These are phyloP conservation scores for Centropus unirufus DNA, from an alignment of 2,113 vertebrate species.

Conservation along the genomic window DNA sequence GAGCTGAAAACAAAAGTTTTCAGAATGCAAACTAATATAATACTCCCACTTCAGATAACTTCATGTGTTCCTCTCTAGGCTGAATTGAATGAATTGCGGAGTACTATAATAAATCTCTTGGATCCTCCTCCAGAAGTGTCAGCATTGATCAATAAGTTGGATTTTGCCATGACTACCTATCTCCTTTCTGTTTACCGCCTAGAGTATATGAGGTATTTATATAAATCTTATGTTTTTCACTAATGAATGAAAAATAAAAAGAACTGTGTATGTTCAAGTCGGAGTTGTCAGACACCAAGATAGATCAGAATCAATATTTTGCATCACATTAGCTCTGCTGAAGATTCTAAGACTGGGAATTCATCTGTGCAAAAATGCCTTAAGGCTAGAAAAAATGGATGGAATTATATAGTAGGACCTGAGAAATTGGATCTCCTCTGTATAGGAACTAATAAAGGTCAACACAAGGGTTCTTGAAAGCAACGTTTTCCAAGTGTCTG, in stretches of 20 bases:
- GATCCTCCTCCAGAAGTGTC: constrained; percentile 92
- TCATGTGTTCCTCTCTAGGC: constrained; percentile 75
- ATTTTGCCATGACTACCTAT: constrained; percentile 98
- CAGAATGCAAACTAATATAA: neutral
- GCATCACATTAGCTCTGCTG: neutral
- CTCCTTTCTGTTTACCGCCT: constrained; percentile 94
- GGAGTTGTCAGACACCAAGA: neutral
- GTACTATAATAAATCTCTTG: constrained; percentile 92
- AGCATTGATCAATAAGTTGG: constrained; percentile 92
- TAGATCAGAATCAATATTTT: neutral
- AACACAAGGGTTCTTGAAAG: neutral
- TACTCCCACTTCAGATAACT: neutral
- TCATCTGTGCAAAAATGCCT: neutral
- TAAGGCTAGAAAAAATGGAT: neutral
- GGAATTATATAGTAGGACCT: neutral
- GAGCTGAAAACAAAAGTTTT: neutral
- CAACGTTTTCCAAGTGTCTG: neutral
- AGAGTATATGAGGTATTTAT: constrained; percentile 91
- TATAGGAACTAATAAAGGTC: neutral
- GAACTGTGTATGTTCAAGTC: neutral
- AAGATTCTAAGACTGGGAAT: neutral
- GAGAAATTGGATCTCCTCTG: neutral
- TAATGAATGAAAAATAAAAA: neutral
- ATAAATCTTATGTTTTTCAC: neutral
- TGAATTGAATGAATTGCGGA: constrained; percentile 89